Evolutionary conservation across 2,797 vertebrate species (phyloP).

Genomic region (Lepus oiostolus): DNA sequence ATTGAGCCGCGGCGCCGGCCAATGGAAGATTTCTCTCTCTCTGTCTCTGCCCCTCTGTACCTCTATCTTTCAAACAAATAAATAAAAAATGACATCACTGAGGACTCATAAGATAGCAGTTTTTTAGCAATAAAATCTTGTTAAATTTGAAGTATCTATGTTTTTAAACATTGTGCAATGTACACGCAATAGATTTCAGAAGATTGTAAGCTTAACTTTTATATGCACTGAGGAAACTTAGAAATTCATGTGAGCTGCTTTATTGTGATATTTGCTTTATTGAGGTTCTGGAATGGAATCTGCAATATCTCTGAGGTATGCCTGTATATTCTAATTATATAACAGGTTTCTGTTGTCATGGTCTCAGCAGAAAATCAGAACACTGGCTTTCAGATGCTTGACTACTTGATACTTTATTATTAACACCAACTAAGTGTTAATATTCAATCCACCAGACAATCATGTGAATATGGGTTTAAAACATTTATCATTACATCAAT

Average conservation of each 20-base stretch:
- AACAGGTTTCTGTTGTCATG: neutral
- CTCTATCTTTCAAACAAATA: too few species aligned
- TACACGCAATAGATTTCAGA: neutral
- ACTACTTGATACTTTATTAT: constrained; percentile 57
- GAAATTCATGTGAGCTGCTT: neutral
- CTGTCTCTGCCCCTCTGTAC: too few species aligned
- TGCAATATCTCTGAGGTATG: neutral
- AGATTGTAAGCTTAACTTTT: neutral
- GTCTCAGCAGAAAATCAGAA: constrained; percentile 72
- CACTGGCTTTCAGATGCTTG: constrained; percentile 13
- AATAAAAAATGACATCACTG: neutral
- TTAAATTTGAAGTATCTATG: neutral
- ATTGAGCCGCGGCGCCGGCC: too few species aligned
- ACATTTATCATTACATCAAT: constrained; percentile 24
- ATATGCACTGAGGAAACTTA: neutral
- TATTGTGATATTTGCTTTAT: neutral
- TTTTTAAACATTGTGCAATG: neutral
- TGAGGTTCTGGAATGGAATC: neutral
- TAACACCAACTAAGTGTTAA: constrained; percentile 71
- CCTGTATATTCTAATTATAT: constrained; percentile 11
- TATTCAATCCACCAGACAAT: constrained; percentile 62
- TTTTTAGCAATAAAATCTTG: neutral
- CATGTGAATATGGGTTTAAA: constrained; percentile 64
- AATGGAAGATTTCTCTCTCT: too few species aligned
- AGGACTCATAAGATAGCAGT: neutral